phyloP scores from a whole-genome alignment of 2,113 vertebrate genomes.

The Chiloscyllium plagiosum region DNA sequence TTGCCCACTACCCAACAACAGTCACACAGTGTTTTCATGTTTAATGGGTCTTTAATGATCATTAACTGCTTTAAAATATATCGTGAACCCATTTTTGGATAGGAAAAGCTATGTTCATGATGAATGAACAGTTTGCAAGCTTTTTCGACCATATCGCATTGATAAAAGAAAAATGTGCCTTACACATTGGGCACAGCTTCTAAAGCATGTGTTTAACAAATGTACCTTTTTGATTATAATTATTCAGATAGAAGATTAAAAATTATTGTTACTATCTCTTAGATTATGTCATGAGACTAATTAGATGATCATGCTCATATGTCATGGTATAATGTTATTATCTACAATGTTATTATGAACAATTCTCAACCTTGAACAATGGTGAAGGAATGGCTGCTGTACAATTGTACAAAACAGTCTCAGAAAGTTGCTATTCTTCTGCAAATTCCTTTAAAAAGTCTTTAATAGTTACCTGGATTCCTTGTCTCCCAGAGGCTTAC shows the following conservation, averaged over 20 bases:
- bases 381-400: background rate
- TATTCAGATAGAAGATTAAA: background rate
- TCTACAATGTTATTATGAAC: background rate
- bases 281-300: background rate
- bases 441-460: constrained; percentile 46
- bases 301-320: background rate
- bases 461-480: constrained; percentile 44
- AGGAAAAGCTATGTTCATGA: background rate
- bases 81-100: background rate
- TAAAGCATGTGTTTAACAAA: background rate
- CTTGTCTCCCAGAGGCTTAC: constrained; percentile 46
- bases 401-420: background rate
- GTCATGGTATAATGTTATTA: background rate
- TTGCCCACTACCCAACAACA: background rate
- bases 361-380: background rate
- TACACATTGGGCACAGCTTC: background rate
- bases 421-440: constrained; percentile 44
- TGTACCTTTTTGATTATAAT: background rate
- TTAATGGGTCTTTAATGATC: background rate
- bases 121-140: background rate
- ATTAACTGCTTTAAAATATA: background rate
- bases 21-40: background rate
- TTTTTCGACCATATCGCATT: too few relatives aligned
- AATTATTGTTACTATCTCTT: background rate
- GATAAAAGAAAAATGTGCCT: background rate